These are phyloP conservation scores for Papilio gigon DNA, from an alignment of 2,888 invertebrate genomes.

Conservation along the genomic window DNA sequence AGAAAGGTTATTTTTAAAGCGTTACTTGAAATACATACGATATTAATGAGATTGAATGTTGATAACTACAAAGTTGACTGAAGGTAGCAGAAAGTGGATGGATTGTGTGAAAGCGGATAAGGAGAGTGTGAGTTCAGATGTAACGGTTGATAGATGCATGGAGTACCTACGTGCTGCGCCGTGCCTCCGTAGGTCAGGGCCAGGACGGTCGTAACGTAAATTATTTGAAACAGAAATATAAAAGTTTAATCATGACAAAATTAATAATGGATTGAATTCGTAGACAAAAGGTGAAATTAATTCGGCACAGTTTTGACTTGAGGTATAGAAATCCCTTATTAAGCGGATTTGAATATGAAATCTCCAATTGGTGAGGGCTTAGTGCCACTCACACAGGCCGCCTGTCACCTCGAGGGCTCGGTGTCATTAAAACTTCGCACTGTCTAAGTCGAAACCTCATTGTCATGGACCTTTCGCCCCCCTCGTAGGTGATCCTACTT, in stretches of 20 bases:
- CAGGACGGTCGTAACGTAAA: too few species aligned
- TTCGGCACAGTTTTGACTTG: background rate
- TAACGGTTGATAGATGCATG: too few species aligned
- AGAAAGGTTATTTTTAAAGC: too few species aligned
- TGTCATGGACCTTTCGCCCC: background rate
- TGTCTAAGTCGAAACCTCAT: background rate
- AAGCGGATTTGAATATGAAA: slow-evolving; percentile 22
- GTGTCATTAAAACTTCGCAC: slow-evolving; percentile 2
- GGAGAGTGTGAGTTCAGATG: too few species aligned
- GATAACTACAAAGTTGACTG: too few species aligned
- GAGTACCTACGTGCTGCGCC: too few species aligned
- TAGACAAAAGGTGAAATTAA: slow-evolving; percentile 6
- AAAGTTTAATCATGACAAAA: background rate
- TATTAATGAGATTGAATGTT: too few species aligned
- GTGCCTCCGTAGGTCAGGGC: too few species aligned
- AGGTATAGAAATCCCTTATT: slow-evolving; percentile 1
- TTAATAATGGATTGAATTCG: slow-evolving; percentile 12
- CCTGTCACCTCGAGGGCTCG: background rate
- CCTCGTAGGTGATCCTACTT: background rate
- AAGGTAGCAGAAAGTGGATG: too few species aligned
- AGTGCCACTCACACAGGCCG: slow-evolving; percentile 14
- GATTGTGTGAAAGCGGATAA: too few species aligned
- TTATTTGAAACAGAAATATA: background rate
- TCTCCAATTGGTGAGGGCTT: slow-evolving; percentile 11
- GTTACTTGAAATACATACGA: too few species aligned